Evolutionary conservation across 30 jellyfish, hydroid and myxozoan species (phyloP), one percentile per base, ranked within the genome.

Genomic region (Chrysaora quinquecirrha): DNA sequence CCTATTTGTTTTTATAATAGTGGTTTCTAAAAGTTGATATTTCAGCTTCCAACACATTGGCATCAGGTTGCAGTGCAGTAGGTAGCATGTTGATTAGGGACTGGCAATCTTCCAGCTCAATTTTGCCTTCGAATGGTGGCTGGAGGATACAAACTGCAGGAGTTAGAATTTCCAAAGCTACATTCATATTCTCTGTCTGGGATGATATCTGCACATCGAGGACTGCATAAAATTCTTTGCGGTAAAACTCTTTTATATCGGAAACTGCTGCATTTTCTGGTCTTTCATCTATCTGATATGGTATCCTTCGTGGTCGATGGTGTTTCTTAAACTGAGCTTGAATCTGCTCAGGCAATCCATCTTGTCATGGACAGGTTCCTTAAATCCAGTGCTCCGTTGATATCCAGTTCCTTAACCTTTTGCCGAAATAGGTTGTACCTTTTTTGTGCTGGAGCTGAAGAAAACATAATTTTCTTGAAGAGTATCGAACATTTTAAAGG

Each of bases 1-100:
- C 76, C n/a, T 81, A 52, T 80, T 50, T 48, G 76, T 73, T 73
- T 38, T 48, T 27, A n/a, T 7, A 3, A 30, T 80, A 24, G 24
- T 73, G 86, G 50, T 27, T 48, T 38, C 86, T 18, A 30, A 73
- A 46, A 7, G 48, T 30, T 30, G 76, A 25, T 38, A 73, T 25
- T 50, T 73, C 86, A 25, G 76, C 27, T 73, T 73, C 77, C 62
- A 43, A 48, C 21, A 30, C 86, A 73, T 50, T 29, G 29, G 24
- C 76, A 30, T 73, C 76, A 11, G 86, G 86, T 73, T 73, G 76
- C 52, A 47, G 24, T 73, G 76, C 50, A 48, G 48, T 4, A 19
- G 86, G 86, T 24, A 73, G 33, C 48, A 73, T 46, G 14, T 34
- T 34, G n/a, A 71, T 65, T 27, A 65, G 58, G 23, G 7, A 60